A percentile compares a stretch with the other conserved stretches of the same genome.
Evolutionary conservation across 2,888 invertebrate genomes (phyloP).

Genomic region (Campopleginae sp.): DNA sequence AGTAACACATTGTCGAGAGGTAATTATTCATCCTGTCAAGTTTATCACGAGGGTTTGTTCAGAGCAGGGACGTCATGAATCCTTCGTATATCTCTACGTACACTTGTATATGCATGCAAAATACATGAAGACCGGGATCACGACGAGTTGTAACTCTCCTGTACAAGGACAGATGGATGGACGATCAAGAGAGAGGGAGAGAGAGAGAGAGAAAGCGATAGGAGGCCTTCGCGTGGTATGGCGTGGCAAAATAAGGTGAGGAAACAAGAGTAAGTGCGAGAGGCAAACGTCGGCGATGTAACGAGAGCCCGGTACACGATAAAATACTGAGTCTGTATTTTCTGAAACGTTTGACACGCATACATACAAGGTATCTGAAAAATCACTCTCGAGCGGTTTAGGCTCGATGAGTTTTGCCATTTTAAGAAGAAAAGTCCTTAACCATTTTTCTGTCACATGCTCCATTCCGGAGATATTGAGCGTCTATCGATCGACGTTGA

Average conservation of each 20-base stretch:
- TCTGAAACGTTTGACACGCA: constrained; percentile 3
- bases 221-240: constrained; percentile 1
- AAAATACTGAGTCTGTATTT: constrained; percentile 41
- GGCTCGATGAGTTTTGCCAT: neutral
- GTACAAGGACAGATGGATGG: constrained; percentile 45
- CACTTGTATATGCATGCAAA: constrained; percentile 37
- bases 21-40: constrained; percentile 48
- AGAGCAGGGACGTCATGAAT: constrained; percentile 4
- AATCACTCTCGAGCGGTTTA: neutral
- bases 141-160: constrained; percentile 36
- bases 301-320: constrained; percentile 54
- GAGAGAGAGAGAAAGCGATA: neutral
- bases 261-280: constrained; percentile 49
- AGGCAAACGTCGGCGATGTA: constrained; percentile 52
- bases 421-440: neutral
- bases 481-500: neutral
- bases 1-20: constrained; percentile 39
- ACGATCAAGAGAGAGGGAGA: constrained; percentile 4
- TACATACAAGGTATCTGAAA: neutral
- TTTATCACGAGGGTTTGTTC: constrained; percentile 33
- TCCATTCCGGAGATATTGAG: neutral
- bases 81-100: constrained; percentile 21
- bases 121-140: constrained; percentile 23
- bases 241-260: constrained; percentile 39
- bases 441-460: neutral